Evolutionary conservation across 2,113 vertebrate species (phyloP).

Genomic region (Neomonachus schauinslandi): DNA sequence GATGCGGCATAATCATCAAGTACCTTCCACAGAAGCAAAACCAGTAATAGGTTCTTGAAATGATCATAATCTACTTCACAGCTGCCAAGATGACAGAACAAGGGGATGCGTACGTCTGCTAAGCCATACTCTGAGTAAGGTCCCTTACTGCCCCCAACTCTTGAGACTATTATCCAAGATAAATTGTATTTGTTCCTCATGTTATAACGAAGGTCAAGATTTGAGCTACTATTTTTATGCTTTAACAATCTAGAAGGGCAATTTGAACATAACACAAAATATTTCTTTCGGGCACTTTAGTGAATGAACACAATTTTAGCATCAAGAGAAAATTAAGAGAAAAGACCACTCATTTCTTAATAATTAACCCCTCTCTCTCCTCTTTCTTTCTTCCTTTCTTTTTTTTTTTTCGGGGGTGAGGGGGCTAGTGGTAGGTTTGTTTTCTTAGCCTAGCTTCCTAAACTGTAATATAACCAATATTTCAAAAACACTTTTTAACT

Average conservation of each 20-base stretch:
- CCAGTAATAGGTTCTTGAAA: background rate
- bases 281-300: background rate
- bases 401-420: background rate
- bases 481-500: background rate
- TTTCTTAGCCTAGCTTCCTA: background rate
- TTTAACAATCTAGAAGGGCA: background rate
- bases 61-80: background rate
- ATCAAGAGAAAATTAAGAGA: background rate
- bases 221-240: background rate
- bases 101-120: background rate
- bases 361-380: background rate
- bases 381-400: background rate
- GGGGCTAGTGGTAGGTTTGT: background rate
- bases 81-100: background rate
- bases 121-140: background rate
- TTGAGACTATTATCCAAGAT: background rate
- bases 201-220: slow-evolving; percentile 32
- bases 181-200: slow-evolving; percentile 5
- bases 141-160: background rate
- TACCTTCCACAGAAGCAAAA: background rate
- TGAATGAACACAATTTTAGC: background rate
- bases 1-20: background rate
- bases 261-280: background rate
- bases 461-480: slow-evolving; percentile 8
- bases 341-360: background rate